Percentiles rank a stretch among this genome's conserved stretches.
Evolutionary conservation across 2,113 vertebrate genomes (phyloP).

Genomic region (Arenaria interpres): DNA sequence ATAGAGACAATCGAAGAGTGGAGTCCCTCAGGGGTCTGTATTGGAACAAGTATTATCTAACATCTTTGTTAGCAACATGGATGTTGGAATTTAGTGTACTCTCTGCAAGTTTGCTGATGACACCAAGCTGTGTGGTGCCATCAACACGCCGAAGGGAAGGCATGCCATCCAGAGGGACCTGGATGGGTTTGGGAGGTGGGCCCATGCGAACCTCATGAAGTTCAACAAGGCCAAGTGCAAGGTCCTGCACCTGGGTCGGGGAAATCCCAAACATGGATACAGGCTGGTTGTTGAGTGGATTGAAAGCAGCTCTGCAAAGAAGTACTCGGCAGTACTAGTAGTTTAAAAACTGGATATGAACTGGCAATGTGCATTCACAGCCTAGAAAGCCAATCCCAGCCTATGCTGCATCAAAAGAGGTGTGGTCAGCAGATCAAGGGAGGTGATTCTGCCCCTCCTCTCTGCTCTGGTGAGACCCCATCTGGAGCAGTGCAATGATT

Average conservation of each 20-base stretch:
- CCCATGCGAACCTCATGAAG: rapidly evolving
- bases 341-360: background rate
- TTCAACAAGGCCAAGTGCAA: background rate
- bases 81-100: rapidly evolving
- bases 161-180: background rate
- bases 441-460: background rate
- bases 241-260: rapidly evolving
- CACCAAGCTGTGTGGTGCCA: rapidly evolving
- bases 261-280: background rate
- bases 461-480: rapidly evolving
- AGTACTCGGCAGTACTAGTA: background rate
- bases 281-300: rapidly evolving
- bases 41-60: background rate
- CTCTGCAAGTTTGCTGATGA: background rate
- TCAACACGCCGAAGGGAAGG: background rate
- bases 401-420: background rate
- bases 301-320: background rate
- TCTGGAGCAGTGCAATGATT: background rate
- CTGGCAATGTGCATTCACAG: rapidly evolving
- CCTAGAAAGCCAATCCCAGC: rapidly evolving
- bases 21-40: rapidly evolving
- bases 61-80: rapidly evolving
- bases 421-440: rapidly evolving
- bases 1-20: background rate
- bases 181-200: background rate